Base-by-base conservation (phyloP, 2,888 invertebrate genomes). In the Netelia inedita region DNA sequence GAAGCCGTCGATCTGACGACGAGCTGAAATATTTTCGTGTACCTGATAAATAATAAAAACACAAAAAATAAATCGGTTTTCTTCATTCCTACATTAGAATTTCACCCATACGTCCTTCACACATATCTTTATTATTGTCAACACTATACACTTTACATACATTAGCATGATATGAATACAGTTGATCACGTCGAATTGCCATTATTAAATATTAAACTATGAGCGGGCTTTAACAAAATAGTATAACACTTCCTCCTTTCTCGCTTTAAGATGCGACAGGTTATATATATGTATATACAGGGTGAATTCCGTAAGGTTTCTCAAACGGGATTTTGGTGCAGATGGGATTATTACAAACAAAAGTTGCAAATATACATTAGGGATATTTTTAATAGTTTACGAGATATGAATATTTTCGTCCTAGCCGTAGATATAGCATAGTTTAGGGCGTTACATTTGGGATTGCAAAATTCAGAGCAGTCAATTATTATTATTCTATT, bases 51-150 rank as follows among this genome's bases (percentile, higher is more conserved):
- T 10, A 41, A 59, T 41, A 68, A 41, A 35, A 46, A 46, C 41
- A 74, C 14, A 19, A 16, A 66, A 65, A 50, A 46, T n/a, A 65
- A 65, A 11, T 50, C 35, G 10, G 9, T 14, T 14, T 16, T 55
- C 28, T 23, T 14, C 21, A 28, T 53, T 69, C 50, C 14, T 66
- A 19, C 46, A 46, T 68, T 68, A 35, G n/a, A 53, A 41, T 65
- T 65, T 65, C 75, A 28, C 65, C 66, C 66, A 57, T 76, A 11
- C 28, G 57, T 55, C 74, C 21, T 50, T 78, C 78, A 50, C 78
- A 82, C 43, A 83, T 82, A 82, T 80, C 84, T 87, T 87, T 87
- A 87, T 87, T 87, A 87, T 87, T 87, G 87, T 87, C 87, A 82
- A 81, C 63, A 83, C 82, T 85, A 87, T 85, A 87, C 73, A 81